Evolutionary conservation across 2,888 invertebrate species (phyloP).

Genomic region (Helicoverpa assulta): DNA sequence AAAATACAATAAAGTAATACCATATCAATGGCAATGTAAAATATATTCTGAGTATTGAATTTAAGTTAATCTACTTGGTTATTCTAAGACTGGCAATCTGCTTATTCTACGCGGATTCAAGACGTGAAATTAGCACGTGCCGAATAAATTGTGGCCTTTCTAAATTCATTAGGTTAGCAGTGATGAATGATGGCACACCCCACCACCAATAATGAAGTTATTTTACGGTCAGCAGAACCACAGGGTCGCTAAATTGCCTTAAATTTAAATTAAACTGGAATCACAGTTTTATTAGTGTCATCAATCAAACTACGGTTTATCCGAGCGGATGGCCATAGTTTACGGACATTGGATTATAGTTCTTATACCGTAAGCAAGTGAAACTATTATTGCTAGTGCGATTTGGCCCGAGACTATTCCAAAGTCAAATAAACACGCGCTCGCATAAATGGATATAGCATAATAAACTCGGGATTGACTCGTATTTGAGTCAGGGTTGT

Average conservation of each 20-base stretch:
- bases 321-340: slow-evolving; percentile 70
- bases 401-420: slow-evolving; percentile 76
- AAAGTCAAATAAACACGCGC: slow-evolving; percentile 88
- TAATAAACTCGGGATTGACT: slow-evolving; percentile 86
- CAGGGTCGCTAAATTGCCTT: slow-evolving; percentile 87
- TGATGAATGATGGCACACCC: slow-evolving; percentile 79
- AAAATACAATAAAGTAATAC: no score
- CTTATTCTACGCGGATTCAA: neutral
- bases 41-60: no score
- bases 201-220: slow-evolving; percentile 80
- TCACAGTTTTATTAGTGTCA: slow-evolving; percentile 89
- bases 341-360: slow-evolving; percentile 71
- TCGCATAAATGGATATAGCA: slow-evolving; percentile 86
- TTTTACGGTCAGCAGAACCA: slow-evolving; percentile 86
- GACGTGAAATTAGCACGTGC: slow-evolving; percentile 22
- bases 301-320: slow-evolving; percentile 88
- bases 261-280: slow-evolving; percentile 90
- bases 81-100: neutral
- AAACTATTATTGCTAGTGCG: slow-evolving; percentile 69
- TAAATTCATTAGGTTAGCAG: slow-evolving; percentile 63
- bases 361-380: slow-evolving; percentile 70
- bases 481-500: slow-evolving; percentile 77
- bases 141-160: slow-evolving; percentile 40
- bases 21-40: no score
- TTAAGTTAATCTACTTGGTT: neutral